These are phyloP conservation scores for Oreochromis spilurus DNA, from an alignment of 2,113 vertebrate genomes.

Conservation along the genomic window DNA sequence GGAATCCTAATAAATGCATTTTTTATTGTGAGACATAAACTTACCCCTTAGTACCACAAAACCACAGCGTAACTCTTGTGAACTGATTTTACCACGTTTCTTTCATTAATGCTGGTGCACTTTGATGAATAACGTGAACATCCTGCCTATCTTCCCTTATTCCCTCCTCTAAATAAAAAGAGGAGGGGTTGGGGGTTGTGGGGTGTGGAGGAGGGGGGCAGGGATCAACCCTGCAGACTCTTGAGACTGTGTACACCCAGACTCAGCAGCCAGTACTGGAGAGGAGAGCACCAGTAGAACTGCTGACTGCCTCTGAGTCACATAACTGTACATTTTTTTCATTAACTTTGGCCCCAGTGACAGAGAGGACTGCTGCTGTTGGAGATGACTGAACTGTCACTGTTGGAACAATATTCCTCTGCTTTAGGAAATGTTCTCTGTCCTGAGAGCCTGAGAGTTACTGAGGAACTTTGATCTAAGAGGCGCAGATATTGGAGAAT, in stretches of 20 bases:
- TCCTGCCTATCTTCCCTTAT: constrained; percentile 15
- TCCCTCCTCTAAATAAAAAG: constrained; percentile 14
- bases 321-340: not conserved
- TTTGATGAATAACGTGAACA: not conserved
- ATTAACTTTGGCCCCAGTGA: not conserved
- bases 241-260: constrained; percentile 1
- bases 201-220: constrained; percentile 16
- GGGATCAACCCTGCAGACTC: constrained; percentile 35
- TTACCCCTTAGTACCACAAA: not conserved
- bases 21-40: not conserved
- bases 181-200: constrained; percentile 43
- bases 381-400: constrained; percentile 37
- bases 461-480: not conserved
- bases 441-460: not conserved
- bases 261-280: constrained; percentile 5
- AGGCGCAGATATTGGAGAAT: not conserved
- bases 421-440: constrained; percentile 2
- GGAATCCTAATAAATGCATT: not conserved
- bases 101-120: not conserved
- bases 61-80: not conserved
- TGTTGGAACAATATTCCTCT: not conserved
- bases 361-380: not conserved
- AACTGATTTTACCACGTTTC: not conserved
- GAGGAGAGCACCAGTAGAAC: constrained; percentile 1
- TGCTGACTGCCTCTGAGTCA: not conserved